Base-by-base conservation (phyloP, 2,888 invertebrate species). In the Orthosia gothica region DNA sequence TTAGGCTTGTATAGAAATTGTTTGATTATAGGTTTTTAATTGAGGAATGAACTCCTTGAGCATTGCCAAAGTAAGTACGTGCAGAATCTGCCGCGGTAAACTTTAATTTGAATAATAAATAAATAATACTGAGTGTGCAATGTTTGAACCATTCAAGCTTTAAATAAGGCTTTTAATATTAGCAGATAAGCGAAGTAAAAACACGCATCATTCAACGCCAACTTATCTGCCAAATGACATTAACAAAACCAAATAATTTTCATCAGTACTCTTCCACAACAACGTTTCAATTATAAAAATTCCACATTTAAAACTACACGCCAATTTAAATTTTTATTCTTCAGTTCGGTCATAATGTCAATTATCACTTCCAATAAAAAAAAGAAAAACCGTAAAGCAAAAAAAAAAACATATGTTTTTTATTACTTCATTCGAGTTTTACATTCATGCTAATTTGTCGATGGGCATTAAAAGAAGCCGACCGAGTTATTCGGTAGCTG, bases 371-470 rank as follows among this genome's bases (percentile, higher is more conserved):
- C 91, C 83, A 93, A 91, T 93, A 94, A 94, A 95, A 94, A 92
- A 93, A 94, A 93, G 90, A 92, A 94, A 94, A 93, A 89, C 91
- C 90, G 90, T 85, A 84, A 82, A 88, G 84, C 13, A 20, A 86
- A 89, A 92, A 93, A n/a, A 94, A 94, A 92, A 92, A 95, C 93
- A 94, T 88, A 90, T 92, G 92, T 94, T 94, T 87, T 95, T 95
- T 96, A 95, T 94, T 84, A 91, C 94, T 91, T 89, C 93, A 94
- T 95, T 94, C 94, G 94, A 93, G 93, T 95, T 96, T 96, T 96
- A 96, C 96, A 94, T 94, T 92, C 93, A 93, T 93, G 96, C 95
- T 96, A 96, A 96, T 96, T 96, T 96, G 96, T 96, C 93, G 94
- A 95, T 93, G 92, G 89, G 92, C 89, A 93, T 94, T 94, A 95